Base-by-base conservation (phyloP, 35 echinoderm and acorn worm genomes). In the Holothuria glaberrima region DNA sequence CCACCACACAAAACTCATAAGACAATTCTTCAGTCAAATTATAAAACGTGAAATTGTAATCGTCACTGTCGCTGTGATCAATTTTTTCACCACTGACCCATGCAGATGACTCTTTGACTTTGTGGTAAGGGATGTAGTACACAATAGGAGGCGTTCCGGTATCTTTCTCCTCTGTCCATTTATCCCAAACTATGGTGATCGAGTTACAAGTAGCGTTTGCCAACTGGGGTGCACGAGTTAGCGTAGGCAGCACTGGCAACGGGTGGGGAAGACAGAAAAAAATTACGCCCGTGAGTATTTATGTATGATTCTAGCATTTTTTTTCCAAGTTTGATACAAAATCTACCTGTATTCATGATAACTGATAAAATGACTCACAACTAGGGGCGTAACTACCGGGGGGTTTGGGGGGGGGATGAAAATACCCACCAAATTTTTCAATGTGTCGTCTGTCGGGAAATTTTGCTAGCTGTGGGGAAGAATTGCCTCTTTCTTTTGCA, bases 91-190 rank as follows among this genome's bases (percentile, higher is more conserved):
- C 71, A 75, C 71, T 20, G 21, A 10, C 21, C 71, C 71, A 75
- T 5, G 21, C 31, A 22, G 26, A 20, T 31, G 71, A 75, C 71
- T 20, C 0, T 12, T 6, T 22, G 3, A 75, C 20, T 28, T 31
- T 75, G 34, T 75, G 30, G 27, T 75, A 75, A 45, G 71, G 71
- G 9, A 75, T 75, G 36, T 75, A 75, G 6, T 20, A 12, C 7
- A 31, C 28, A 21, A 75, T 75, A 20, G 71, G 71, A 26, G 71
- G 71, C 12, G 30, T 75, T 20, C 71, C 71, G 18, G 71, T 9
- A 33, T 75, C 71, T 45, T 20, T 75, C 26, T 10, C 34, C 12
- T 75, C 71, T 26, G 21, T 75, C 71, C 71, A 75, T 10, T 6
- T 75, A 10, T 45, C 36, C 71, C 71, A 75, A 10, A 30, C 30